These are phyloP conservation scores for Drosophila prosaltans DNA, from an alignment of 1,140 invertebrate genomes.

Conservation along the genomic window DNA sequence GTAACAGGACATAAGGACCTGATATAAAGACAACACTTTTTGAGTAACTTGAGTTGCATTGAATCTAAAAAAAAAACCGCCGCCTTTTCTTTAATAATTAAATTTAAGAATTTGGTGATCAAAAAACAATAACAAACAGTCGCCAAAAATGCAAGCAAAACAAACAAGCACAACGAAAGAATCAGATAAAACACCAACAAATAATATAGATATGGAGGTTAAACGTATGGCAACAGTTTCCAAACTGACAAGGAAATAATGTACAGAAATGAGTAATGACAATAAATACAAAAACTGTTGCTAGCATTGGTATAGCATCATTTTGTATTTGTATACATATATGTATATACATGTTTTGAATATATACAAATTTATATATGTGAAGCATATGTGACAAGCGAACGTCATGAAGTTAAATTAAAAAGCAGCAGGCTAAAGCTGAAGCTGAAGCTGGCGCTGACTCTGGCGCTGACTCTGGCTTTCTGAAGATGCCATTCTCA, in stretches of 20 bases:
- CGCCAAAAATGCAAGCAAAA: constrained; percentile 60
- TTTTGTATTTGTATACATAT: constrained; percentile 6
- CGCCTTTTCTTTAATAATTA: constrained; percentile 26
- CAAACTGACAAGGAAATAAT: constrained; percentile 57
- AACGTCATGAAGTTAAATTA: constrained; percentile 71
- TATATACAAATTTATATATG: constrained; percentile 30
- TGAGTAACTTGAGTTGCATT: not conserved
- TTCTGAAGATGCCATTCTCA: constrained; percentile 55
- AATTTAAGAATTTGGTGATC: constrained; percentile 39
- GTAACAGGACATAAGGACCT: not conserved
- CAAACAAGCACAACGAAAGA: constrained; percentile 44
- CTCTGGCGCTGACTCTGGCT: constrained; percentile 12
- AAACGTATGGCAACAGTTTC: constrained; percentile 25
- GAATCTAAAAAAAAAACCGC: not conserved
- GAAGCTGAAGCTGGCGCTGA: not conserved
- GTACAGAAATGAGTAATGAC: constrained; percentile 70
- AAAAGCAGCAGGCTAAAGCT: constrained; percentile 59
- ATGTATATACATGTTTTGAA: not conserved
- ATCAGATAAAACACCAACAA: constrained; percentile 36
- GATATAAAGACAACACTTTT: not conserved
- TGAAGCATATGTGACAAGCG: constrained; percentile 54
- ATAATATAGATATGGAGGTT: constrained; percentile 34
- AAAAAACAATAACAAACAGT: constrained; percentile 5
- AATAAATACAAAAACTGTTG: constrained; percentile 62
- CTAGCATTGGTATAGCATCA: constrained; percentile 13